phyloP scores from a whole-genome alignment of 2,888 invertebrate species.

The Teinopalpus imperialis region DNA sequence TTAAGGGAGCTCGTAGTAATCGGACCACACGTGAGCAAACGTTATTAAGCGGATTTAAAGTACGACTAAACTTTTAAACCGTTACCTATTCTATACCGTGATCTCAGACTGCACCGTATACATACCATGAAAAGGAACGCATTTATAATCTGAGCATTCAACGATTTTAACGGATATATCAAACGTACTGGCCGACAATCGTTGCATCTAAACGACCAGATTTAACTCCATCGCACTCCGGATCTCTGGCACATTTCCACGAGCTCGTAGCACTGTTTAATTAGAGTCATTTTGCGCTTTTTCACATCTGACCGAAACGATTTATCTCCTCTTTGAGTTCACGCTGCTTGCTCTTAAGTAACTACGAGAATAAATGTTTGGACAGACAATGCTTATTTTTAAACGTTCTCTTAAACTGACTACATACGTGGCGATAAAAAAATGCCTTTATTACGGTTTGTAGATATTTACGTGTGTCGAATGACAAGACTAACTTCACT shows the following conservation, averaged over 20 bases:
- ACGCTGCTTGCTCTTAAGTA: constrained; percentile 18
- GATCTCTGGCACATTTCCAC: constrained; percentile 59
- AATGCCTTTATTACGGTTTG: neutral
- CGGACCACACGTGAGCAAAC: no score
- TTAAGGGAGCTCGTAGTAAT: no score
- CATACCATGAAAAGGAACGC: neutral
- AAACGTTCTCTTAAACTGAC: constrained; percentile 8
- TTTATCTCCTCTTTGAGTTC: constrained; percentile 27
- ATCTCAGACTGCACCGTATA: neutral
- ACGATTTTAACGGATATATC: constrained; percentile 5
- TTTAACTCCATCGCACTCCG: constrained; percentile 34
- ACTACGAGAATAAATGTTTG: constrained; percentile 18
- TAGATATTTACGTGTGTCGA: no score
- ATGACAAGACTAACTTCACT: no score
- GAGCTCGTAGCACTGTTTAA: constrained; percentile 36
- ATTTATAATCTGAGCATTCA: constrained; percentile 11
- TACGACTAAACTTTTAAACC: no score
- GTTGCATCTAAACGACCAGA: constrained; percentile 40
- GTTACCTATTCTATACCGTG: no score
- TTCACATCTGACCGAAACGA: constrained; percentile 24
- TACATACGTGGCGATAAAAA: neutral
- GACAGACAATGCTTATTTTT: constrained; percentile 12
- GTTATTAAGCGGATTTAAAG: no score
- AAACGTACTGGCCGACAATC: constrained; percentile 22
- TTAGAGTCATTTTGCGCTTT: constrained; percentile 46